Evolutionary conservation across 2,113 vertebrate species (phyloP).

Genomic region (Phasianus colchicus): DNA sequence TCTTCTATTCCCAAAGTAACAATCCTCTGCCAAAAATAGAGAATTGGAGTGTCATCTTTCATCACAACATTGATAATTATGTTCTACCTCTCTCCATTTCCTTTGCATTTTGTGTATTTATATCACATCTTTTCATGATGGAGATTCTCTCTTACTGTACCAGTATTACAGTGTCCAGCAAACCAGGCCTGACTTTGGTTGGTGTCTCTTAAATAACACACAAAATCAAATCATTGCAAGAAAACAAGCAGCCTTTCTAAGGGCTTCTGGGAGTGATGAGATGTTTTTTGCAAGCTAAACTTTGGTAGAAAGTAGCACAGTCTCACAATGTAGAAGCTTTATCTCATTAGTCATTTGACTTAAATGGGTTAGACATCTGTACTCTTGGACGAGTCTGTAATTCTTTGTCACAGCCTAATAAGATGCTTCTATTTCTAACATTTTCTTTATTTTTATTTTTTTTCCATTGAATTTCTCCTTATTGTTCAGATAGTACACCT

Average conservation of each 20-base stretch:
- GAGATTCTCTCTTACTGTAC: background rate
- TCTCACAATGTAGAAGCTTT: background rate
- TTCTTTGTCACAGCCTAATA: background rate
- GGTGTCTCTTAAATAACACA: background rate
- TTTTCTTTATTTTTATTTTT: background rate
- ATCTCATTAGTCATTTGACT: background rate
- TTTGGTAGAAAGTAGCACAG: background rate
- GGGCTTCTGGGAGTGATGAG: background rate
- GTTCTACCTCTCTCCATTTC: background rate
- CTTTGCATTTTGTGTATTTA: background rate
- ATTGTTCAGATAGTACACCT: background rate
- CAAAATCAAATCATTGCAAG: background rate
- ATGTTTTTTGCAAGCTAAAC: background rate
- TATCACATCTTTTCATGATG: background rate
- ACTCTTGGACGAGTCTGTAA: background rate
- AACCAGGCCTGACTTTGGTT: background rate
- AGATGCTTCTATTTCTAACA: background rate
- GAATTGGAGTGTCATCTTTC: background rate
- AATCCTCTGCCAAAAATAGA: background rate
- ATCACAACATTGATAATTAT: background rate
- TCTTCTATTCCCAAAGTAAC: background rate
- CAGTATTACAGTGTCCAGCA: background rate
- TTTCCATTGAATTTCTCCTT: background rate
- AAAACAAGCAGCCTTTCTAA: background rate
- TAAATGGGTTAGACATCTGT: background rate